phyloP scores from a whole-genome alignment of 2,888 invertebrate genomes.

The Mythimna pallens region DNA sequence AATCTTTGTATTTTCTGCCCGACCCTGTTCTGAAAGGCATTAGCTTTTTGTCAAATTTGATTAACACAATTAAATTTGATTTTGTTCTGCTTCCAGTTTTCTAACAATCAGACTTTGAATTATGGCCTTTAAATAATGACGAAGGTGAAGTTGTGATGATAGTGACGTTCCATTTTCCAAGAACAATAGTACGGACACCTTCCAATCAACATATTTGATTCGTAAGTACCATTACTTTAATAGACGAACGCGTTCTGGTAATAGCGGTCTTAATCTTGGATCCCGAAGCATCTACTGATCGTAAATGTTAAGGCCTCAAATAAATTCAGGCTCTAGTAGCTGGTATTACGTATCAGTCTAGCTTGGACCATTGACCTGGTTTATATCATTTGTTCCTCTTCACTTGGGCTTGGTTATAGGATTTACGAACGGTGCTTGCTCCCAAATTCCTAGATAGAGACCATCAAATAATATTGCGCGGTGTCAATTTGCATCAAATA shows the following conservation, averaged over 20 bases:
- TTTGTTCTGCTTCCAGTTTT: background rate
- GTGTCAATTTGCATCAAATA: conserved; percentile 46
- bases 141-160: background rate
- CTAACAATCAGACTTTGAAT: background rate
- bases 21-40: background rate
- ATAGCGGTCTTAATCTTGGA: conserved; percentile 56
- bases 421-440: conserved; percentile 42
- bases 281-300: conserved; percentile 46
- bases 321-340: conserved; percentile 43
- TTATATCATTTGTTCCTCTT: conserved; percentile 41
- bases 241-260: conserved; percentile 44
- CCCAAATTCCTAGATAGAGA: conserved; percentile 48
- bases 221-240: conserved; percentile 41
- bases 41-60: background rate
- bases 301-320: conserved; percentile 42
- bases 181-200: conserved; percentile 21
- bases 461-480: conserved; percentile 48
- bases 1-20: background rate
- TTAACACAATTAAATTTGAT: no score
- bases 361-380: conserved; percentile 24
- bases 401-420: conserved; percentile 32
- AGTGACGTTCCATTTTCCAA: background rate
- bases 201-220: conserved; percentile 46
- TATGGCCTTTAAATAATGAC: background rate
- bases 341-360: conserved; percentile 49